Evolutionary conservation across 2,113 vertebrate species (phyloP).

Genomic region (Spermophilus dauricus): DNA sequence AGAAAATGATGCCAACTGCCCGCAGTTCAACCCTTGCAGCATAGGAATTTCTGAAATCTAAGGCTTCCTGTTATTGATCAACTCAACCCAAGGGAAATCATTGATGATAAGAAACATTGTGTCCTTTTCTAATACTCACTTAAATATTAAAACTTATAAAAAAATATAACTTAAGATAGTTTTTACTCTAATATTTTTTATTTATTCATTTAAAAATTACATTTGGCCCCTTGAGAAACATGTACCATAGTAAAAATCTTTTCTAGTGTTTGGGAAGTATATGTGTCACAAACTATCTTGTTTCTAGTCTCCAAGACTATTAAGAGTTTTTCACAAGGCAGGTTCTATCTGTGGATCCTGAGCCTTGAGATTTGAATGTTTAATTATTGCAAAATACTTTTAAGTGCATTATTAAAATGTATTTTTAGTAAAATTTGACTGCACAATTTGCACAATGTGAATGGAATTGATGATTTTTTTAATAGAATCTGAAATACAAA

Average conservation of each 20-base stretch:
- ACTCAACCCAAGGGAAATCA: not conserved
- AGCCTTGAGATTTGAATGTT: slow-evolving; percentile 69
- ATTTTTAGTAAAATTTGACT: not conserved
- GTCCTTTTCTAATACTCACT: not conserved
- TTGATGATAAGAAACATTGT: not conserved
- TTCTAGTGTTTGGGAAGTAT: slow-evolving; percentile 10
- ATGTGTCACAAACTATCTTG: slow-evolving; percentile 45
- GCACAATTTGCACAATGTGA: not conserved
- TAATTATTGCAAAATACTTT: slow-evolving; percentile 67
- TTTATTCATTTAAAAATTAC: slow-evolving; percentile 68
- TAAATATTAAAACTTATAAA: not conserved
- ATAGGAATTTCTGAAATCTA: not conserved
- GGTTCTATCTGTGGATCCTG: slow-evolving; percentile 39
- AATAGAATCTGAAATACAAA: not conserved
- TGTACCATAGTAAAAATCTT: slow-evolving; percentile 71
- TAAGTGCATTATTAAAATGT: not conserved
- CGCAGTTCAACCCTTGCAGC: not conserved
- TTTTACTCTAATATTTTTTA: not conserved
- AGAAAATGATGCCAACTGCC: not conserved
- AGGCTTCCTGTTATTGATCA: not conserved
- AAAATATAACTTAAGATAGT: not conserved
- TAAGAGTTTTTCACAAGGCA: slow-evolving; percentile 64
- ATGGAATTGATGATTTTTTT: not conserved
- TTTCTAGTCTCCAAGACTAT: slow-evolving; percentile 62
- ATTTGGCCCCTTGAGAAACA: slow-evolving; percentile 81